Evolutionary conservation across 2,888 invertebrate species (phyloP), one percentile per base, ranked within the genome.

Genomic region (Pyrocoelia pectoralis): DNA sequence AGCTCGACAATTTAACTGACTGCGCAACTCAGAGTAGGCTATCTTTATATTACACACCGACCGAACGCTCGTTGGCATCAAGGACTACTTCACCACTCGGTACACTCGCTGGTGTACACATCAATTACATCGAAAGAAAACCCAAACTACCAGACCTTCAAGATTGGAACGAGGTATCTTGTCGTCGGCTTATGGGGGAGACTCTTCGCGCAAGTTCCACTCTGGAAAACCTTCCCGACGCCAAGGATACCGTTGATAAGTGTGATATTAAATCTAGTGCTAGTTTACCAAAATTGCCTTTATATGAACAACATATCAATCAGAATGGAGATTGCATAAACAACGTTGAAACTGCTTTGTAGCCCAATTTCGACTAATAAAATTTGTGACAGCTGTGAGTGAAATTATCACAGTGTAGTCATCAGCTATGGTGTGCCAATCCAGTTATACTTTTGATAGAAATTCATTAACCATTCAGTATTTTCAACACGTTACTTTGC

Each of bases 21-120:
- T 84, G 85, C 52, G 87, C 91, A 52, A 77, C 74, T 17, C 88
- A 88, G 70, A 91, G 91, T 80, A 88, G 85, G 77, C 83, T 88
- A 73, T 91, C 91, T 52, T 86, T 93, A 54, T 94, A 94, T 80
- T 94, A 92, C 81, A 93, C 94, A 50, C 93, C 94, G 9, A 90
- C 90, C 2, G 92, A 91, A 77, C 78, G 88, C 28, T 89, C 89
- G 1, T 72, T 87, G 67, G 80, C 83, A 65, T 85, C 83, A 70
- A 78, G 83, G 46, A 75, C 61, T 2, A 46, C 41, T 13, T 61
- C 84, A 12, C 87, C 88, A 1, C 74, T 85, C 67, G 79, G 82
- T 74, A 64, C 58, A 38, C 66, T 69, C 33, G 86, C 86, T 5
- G 86, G 85, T 10, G 86, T 91, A 67, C 90, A 89, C 78, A 88